phyloP scores from a whole-genome alignment of 2,888 invertebrate genomes.

The Netelia melanura region DNA sequence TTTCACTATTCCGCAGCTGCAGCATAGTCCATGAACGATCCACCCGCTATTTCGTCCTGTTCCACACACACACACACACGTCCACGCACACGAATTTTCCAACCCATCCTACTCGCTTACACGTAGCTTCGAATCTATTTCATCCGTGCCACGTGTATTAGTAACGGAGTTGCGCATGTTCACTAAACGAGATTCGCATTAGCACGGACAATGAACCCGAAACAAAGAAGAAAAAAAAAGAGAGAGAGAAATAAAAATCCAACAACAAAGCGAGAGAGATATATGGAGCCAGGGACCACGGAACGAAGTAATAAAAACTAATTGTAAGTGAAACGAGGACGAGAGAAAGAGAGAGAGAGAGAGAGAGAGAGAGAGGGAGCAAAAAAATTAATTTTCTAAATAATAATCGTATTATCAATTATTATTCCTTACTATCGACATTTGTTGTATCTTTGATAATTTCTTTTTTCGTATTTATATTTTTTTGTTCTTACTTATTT shows the following conservation, averaged over 20 bases:
- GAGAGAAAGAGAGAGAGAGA: not conserved
- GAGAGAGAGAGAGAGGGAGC: not conserved
- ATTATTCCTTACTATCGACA: not conserved
- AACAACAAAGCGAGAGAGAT: slow-evolving; percentile 1
- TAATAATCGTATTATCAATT: not conserved
- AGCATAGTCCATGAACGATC: not conserved
- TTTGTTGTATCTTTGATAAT: not conserved
- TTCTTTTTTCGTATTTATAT: not conserved
- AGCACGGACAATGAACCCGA: slow-evolving; percentile 16
- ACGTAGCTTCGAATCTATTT: not conserved
- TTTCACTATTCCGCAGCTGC: slow-evolving; percentile 52
- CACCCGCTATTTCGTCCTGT: slow-evolving; percentile 30
- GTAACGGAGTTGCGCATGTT: not conserved
- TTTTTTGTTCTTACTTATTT: no score
- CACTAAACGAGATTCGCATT: slow-evolving; percentile 44
- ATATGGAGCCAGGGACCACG: not conserved
- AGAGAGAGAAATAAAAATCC: not conserved
- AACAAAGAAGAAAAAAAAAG: slow-evolving; percentile 14
- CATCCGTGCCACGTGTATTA: slow-evolving; percentile 10
- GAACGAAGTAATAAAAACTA: not conserved
- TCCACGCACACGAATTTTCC: slow-evolving; percentile 20
- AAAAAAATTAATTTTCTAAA: no score
- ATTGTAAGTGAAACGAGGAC: not conserved
- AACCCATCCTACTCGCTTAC: not conserved
- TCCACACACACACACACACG: not conserved